These are phyloP conservation scores for Cichlasoma orientale DNA, from an alignment of 2,797 vertebrate genomes.

Conservation along the genomic window DNA sequence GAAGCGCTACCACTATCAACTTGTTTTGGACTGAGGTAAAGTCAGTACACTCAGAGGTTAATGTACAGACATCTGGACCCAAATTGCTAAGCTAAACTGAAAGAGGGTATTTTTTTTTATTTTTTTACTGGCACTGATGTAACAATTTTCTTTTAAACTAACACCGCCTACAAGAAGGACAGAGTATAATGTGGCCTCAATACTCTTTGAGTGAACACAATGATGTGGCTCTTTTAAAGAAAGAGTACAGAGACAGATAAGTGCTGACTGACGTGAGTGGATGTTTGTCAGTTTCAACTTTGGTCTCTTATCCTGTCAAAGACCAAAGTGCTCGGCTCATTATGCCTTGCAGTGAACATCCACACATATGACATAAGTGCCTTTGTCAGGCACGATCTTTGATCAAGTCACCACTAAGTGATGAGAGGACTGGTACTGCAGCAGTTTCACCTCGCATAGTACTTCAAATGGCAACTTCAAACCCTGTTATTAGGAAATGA, in stretches of 20 bases:
- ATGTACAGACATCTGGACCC: background rate
- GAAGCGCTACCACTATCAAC: background rate
- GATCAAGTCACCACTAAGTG: conserved; percentile 50
- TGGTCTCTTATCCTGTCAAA: conserved; percentile 36
- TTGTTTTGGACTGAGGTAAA: background rate
- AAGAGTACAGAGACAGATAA: background rate
- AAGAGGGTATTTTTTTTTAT: background rate
- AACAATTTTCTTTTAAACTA: background rate
- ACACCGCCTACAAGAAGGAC: background rate
- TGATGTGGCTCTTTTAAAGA: conserved; percentile 6
- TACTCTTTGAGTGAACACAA: conserved; percentile 2
- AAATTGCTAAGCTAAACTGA: background rate
- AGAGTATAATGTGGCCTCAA: background rate
- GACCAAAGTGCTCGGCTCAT: conserved; percentile 28
- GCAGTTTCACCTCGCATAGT: conserved; percentile 3
- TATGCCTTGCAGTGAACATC: conserved; percentile 29
- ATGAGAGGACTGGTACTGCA: conserved; percentile 47
- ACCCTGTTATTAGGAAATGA: conserved; percentile 45
- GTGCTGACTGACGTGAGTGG: conserved; percentile 34
- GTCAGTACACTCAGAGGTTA: background rate
- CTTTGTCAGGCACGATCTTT: conserved; percentile 49
- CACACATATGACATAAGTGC: conserved; percentile 26
- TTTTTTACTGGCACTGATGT: background rate
- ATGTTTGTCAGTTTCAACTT: background rate
- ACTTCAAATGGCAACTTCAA: conserved; percentile 35